These are phyloP conservation scores for Clarias magur DNA, from an alignment of 2,113 vertebrate species.

Conservation along the genomic window DNA sequence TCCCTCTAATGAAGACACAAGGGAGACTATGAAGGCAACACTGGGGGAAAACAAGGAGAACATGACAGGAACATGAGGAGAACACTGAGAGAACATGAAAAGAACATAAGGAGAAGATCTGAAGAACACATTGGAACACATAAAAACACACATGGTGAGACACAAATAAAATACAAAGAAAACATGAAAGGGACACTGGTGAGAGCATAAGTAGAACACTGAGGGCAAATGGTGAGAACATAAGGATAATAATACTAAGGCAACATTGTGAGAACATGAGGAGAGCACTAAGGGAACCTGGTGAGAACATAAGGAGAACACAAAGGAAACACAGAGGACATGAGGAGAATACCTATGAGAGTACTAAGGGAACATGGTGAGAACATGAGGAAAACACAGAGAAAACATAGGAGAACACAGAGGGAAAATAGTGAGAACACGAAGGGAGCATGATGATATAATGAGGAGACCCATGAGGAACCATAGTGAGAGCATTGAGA, in stretches of 20 bases:
- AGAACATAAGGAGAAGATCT: not conserved
- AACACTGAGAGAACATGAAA: not conserved
- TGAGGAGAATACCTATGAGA: too few species aligned
- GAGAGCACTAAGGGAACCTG: not conserved
- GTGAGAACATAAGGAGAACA: not conserved
- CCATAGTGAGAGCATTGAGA: too few species aligned
- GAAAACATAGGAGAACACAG: not conserved
- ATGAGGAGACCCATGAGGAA: not conserved
- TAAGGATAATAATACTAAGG: not conserved
- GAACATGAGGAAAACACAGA: too few species aligned
- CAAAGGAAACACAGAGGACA: too few species aligned
- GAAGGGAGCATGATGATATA: not conserved
- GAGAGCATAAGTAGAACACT: not conserved
- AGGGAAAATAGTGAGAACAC: not conserved
- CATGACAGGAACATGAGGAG: not conserved
- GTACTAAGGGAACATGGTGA: too few species aligned
- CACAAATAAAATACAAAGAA: not conserved
- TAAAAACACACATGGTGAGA: not conserved
- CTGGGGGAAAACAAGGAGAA: not conserved
- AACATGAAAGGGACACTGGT: not conserved
- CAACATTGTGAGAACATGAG: not conserved
- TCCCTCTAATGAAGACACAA: constrained; percentile 72
- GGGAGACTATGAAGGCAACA: not conserved
- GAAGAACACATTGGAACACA: not conserved
- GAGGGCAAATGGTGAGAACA: not conserved